Evolutionary conservation across 2,797 vertebrate genomes (phyloP), one percentile per base, ranked within the genome.

Genomic region (Choloepus didactylus): DNA sequence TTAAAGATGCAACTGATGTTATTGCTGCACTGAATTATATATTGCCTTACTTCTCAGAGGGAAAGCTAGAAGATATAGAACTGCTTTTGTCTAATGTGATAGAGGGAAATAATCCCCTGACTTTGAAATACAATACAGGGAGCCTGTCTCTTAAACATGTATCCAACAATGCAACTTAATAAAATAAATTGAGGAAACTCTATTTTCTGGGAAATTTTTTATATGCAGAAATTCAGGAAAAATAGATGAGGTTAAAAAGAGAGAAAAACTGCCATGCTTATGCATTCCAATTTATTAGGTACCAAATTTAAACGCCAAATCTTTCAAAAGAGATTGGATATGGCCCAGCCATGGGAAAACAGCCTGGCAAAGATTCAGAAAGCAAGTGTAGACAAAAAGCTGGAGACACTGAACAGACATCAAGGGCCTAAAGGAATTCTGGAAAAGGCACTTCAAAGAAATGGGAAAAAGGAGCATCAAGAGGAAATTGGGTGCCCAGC

Each of bases 161-260:
- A 82, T 41, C 69, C 21, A 44, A 27, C 0, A 73, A 69, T 62
- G 76, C 82, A 70, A 23, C 11, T 67, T 79, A 86, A 3, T 82
- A 84, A 79, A 87, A 9, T 0, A 93, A 96, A n/a, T 0, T 21
- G 18, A 96, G 76, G 51, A 94, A 97, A 73, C 82, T 97, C 1
- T 70, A 82, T 93, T 69, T 73, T 49, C 46, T 49, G 46, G 46
- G 10, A 27, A 92, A 95, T n/a, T 44, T 49, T 0, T 82, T 97
- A 16, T 60, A 41, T 29, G 12, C 51, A 0, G 56, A 95, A 81
- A 87, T 96, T 21, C 62, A 75, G 77, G 83, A 96, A 46, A 96
- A 89, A 73, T 94, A 2, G 19, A 79, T n/a, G 67, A 94, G 5
- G 44, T 82, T 29, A 25, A 95, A 85, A 95, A 46, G 5, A 35